Evolutionary conservation across 2,797 vertebrate species (phyloP), one percentile per base, ranked within the genome.

Genomic region (Coranthus polyacanthus): DNA sequence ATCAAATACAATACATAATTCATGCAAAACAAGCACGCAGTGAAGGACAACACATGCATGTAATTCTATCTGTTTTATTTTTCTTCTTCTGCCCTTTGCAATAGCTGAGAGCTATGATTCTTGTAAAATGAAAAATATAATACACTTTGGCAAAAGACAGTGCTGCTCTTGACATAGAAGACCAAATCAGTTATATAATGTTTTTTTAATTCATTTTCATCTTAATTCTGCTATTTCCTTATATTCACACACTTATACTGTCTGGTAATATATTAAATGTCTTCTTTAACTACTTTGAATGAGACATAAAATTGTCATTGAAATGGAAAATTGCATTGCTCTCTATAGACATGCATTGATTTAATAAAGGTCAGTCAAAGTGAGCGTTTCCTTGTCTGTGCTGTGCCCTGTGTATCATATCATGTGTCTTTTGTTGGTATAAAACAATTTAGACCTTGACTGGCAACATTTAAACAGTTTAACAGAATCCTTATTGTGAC

Each of bases 311-410:
- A 69, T 52, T 41, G 39, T 43, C n/a, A 39, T 0, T 60, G 21
- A 46, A 59, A 62, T 16, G 6, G 24, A 55, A 64, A 47, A 22
- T 15, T 2, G 20, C 12, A 26, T 22, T 24, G 9, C 11, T 13
- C 0, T 0, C 36, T 21, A 43, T 16, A 45, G n/a, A n/a, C 34
- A 37, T 42, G 6, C 37, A 63, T 55, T 66, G 59, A 74, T 82
- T 53, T 55, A 82, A 68, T 68, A 1, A 5, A 63, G 43, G 17
- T 52, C 66, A 71, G 68, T 82, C 26, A 64, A 74, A 61, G 68
- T 21, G 24, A 69, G 65, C n/a, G 16, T 38, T 44, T 6, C 18
- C 7, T 51, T 22, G 38, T 52, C 29, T n/a, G 17, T 56, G 13
- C 50, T 46, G 49, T 24, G 24, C n/a, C 11, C 36, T 2, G 15